Evolutionary conservation across 2,888 invertebrate genomes (phyloP).

Genomic region (Temnothorax ravouxi): DNA sequence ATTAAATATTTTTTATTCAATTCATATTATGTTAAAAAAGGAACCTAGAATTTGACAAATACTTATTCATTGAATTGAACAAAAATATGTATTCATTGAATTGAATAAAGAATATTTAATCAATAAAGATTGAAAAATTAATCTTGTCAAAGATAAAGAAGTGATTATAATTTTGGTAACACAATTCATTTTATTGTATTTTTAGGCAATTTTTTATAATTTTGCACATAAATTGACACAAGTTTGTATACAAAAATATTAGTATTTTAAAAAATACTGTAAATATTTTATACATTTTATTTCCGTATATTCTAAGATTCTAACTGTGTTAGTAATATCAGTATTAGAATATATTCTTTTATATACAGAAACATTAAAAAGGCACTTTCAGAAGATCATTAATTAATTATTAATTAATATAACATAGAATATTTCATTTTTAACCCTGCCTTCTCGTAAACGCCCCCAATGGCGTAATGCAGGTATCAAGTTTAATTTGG

Average conservation of each 20-base stretch:
- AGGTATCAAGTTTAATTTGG: constrained; percentile 81
- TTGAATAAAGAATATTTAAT: background rate
- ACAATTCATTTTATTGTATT: background rate
- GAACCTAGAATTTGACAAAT: background rate
- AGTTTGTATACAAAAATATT: background rate
- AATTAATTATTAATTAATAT: constrained; percentile 14
- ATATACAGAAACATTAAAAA: no score
- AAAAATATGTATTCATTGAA: background rate
- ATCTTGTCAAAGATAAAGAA: background rate
- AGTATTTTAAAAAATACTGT: background rate
- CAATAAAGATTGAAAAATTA: background rate
- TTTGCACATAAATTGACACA: background rate
- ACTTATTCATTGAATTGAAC: background rate
- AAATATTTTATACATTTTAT: background rate
- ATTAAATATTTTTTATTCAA: constrained; percentile 17
- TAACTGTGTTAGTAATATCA: background rate
- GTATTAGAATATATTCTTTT: background rate
- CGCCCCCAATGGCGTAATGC: constrained; percentile 82
- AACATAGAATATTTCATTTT: constrained; percentile 60
- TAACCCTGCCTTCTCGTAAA: constrained; percentile 78
- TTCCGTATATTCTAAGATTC: background rate
- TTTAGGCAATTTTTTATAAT: background rate
- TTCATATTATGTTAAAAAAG: background rate
- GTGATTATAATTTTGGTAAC: background rate
- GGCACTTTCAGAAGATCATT: no score